Evolutionary conservation across 1,140 invertebrate genomes (phyloP).

Genomic region (Streblospio benedicti): DNA sequence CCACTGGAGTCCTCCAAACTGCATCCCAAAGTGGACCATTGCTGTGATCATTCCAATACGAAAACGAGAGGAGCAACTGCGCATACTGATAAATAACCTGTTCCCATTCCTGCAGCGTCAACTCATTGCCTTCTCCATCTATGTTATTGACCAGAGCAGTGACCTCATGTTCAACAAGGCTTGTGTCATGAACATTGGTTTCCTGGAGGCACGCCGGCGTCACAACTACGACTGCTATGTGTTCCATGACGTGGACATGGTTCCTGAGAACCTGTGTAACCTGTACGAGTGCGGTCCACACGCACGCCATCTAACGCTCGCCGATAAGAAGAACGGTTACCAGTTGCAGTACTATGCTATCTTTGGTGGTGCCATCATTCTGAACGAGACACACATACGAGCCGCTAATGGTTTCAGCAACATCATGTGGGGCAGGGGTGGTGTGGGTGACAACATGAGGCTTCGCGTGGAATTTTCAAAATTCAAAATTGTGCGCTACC

Average conservation of each 20-base stretch:
- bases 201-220: conserved; percentile 56
- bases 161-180: conserved; percentile 92
- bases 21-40: conserved; percentile 28
- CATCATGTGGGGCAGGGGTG: conserved; percentile 19
- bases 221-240: conserved; percentile 73
- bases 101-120: conserved; percentile 29
- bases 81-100: too few relatives aligned
- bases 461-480: too few relatives aligned
- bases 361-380: conserved; percentile 15
- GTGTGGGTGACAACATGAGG: conserved; percentile 17
- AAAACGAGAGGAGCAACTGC: conserved; percentile 68
- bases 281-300: conserved; percentile 63
- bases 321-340: conserved; percentile 21
- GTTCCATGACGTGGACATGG: conserved; percentile 84
- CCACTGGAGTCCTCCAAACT: conserved; percentile 26
- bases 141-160: conserved; percentile 6
- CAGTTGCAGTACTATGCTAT: not conserved
- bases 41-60: conserved; percentile 53
- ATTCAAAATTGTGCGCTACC: too few relatives aligned
- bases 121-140: not conserved
- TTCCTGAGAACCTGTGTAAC: conserved; percentile 81
- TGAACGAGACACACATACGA: conserved; percentile 11
- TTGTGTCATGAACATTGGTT: conserved; percentile 83
- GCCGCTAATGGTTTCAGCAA: conserved; percentile 17
- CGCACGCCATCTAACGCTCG: conserved; percentile 19